A percentile compares a stretch with the other conserved stretches of the same genome.
phyloP scores from a whole-genome alignment of 2,797 vertebrate species.

The Iguana delicatissima region DNA sequence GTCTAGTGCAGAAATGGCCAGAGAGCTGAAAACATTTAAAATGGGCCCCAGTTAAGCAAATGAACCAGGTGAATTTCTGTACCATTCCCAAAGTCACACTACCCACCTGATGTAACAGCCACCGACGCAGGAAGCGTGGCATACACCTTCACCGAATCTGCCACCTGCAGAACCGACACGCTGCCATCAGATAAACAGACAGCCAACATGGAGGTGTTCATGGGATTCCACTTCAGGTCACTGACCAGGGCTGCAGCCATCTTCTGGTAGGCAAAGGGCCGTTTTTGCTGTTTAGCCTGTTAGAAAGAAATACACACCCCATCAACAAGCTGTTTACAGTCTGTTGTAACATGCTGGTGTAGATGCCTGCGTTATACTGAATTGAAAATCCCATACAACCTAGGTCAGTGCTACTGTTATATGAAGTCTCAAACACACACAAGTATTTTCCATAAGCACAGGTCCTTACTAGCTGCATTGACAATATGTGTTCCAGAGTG shows the following conservation, averaged over 20 bases:
- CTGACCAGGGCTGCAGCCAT: conserved; percentile 76
- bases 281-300: conserved; percentile 87
- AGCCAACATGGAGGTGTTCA: conserved; percentile 83
- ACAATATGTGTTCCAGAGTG: no score
- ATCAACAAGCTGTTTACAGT: neutral
- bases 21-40: no score
- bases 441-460: no score
- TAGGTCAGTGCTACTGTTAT: no score
- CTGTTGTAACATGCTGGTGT: neutral
- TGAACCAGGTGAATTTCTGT: neutral
- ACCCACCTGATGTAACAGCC: conserved; percentile 93
- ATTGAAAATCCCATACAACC: no score
- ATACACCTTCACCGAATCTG: conserved; percentile 81
- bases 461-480: no score
- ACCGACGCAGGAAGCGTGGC: conserved; percentile 83
- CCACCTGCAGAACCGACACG: conserved; percentile 90
- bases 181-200: conserved; percentile 91
- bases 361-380: neutral
- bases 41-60: neutral
- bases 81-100: neutral
- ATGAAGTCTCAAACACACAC: no score
- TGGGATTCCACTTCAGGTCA: conserved; percentile 96
- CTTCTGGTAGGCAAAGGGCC: conserved; percentile 87
- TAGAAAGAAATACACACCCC: conserved; percentile 49
- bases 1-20: no score